A percentile compares a stretch with the other conserved stretches of the same genome.
Evolutionary conservation across 2,888 invertebrate genomes (phyloP).

Genomic region (Seira ritae): DNA sequence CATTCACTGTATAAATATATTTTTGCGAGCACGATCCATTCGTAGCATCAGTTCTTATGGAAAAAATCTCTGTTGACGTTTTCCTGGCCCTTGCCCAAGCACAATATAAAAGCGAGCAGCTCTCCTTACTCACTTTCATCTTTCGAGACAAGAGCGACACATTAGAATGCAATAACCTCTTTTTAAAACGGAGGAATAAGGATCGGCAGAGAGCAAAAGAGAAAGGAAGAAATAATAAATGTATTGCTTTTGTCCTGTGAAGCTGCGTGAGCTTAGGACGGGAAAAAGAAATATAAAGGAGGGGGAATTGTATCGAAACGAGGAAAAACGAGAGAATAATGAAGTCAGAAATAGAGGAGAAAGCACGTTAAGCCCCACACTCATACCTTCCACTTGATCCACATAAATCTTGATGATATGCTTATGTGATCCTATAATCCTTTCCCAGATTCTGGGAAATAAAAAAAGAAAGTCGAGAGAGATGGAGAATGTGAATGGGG

Average conservation of each 20-base stretch:
- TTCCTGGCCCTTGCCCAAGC: conserved; percentile 62
- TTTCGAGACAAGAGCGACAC: conserved; percentile 40
- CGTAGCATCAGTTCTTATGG: conserved; percentile 39
- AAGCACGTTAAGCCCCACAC: conserved; percentile 47
- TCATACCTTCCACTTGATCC: conserved; percentile 55
- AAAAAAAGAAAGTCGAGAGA: conserved; percentile 19
- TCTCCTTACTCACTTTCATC: conserved; percentile 19
- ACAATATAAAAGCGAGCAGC: background rate
- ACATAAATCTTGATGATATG: conserved; percentile 59
- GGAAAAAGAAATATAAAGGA: background rate
- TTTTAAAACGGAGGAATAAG: background rate
- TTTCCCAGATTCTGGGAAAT: conserved; percentile 30
- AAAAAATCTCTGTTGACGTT: conserved; percentile 61
- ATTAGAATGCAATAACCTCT: conserved; percentile 50
- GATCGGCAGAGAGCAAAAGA: too few relatives aligned
- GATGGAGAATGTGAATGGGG: background rate
- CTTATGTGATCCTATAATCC: conserved; percentile 54
- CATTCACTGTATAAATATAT: background rate
- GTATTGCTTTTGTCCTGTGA: too few relatives aligned
- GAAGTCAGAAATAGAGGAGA: conserved; percentile 32
- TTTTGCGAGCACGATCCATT: conserved; percentile 9
- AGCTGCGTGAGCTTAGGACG: too few relatives aligned
- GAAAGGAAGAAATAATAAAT: too few relatives aligned
- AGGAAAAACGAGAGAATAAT: conserved; percentile 39
- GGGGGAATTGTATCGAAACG: conserved; percentile 31